Evolutionary conservation across 2,888 invertebrate genomes (phyloP).

Genomic region (Himalopsyche tibetana): DNA sequence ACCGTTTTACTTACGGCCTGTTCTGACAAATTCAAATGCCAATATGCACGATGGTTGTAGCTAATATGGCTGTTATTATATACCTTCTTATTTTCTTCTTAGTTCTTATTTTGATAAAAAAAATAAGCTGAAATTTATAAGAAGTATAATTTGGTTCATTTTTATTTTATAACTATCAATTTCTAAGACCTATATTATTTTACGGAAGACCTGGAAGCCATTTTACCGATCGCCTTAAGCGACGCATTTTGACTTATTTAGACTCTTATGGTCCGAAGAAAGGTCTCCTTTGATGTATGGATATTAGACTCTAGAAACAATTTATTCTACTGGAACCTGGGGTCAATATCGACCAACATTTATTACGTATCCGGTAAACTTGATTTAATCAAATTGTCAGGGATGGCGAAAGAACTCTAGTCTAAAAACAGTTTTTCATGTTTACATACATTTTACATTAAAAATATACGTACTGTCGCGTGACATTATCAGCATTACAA

Average conservation of each 20-base stretch:
- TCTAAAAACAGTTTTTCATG: no score
- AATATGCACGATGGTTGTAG: no score
- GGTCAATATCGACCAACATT: conserved; percentile 20
- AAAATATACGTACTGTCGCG: no score
- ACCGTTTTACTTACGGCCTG: no score
- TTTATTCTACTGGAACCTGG: conserved; percentile 28
- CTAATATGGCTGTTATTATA: no score
- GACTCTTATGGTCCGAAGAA: conserved; percentile 42
- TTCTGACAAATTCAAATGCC: no score
- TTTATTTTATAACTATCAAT: neutral
- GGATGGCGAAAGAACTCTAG: neutral
- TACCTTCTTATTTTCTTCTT: no score
- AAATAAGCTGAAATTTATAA: neutral
- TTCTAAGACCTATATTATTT: neutral
- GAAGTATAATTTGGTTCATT: neutral
- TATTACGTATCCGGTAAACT: conserved; percentile 9
- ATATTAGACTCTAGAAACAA: conserved; percentile 41
- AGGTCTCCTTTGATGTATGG: conserved; percentile 44
- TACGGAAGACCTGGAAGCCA: neutral
- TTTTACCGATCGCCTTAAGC: conserved; percentile 41
- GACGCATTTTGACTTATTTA: conserved; percentile 46
- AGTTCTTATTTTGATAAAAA: no score
- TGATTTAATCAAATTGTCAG: conserved; percentile 6
- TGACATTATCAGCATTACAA: no score
- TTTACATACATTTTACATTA: no score